Conservation (phyloP, 2,888 invertebrate species). For the Parnassius smintheus region DNA sequence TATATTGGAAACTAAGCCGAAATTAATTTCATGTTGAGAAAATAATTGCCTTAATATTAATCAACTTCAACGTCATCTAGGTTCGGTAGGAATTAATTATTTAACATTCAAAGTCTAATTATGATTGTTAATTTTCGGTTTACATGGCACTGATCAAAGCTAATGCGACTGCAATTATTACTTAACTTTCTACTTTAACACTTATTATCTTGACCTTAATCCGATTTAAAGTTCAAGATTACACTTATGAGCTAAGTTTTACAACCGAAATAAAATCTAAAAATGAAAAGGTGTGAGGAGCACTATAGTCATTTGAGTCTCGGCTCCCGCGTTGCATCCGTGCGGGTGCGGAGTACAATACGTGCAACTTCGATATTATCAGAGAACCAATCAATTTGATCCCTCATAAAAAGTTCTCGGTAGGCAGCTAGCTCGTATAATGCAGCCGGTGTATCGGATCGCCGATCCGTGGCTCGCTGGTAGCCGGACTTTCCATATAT, state of each 20-base stretch:
- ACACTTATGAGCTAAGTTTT: slow-evolving; percentile 23
- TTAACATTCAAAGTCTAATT: too few relatives aligned
- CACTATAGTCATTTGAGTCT: slow-evolving; percentile 25
- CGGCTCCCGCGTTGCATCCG: slow-evolving; percentile 9
- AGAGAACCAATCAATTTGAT: slow-evolving; percentile 79
- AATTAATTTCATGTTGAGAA: slow-evolving; percentile 5
- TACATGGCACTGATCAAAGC: slow-evolving; percentile 4
- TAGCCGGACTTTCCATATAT: slow-evolving; percentile 78
- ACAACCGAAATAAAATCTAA: slow-evolving; percentile 22
- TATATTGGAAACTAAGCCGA: slow-evolving; percentile 27
- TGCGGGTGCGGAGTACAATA: slow-evolving; percentile 48
- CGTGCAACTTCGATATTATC: slow-evolving; percentile 72
- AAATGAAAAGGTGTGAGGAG: slow-evolving; percentile 59
- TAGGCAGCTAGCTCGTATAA: slow-evolving; percentile 69
- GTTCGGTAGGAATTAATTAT: not conserved
- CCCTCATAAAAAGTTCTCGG: slow-evolving; percentile 79
- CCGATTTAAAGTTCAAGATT: slow-evolving; percentile 21
- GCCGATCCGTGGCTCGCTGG: slow-evolving; percentile 69
- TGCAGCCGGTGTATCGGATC: slow-evolving; percentile 64
- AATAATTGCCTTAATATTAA: not conserved
- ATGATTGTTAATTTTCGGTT: not conserved
- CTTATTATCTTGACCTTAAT: slow-evolving; percentile 19
- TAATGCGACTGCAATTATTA: slow-evolving; percentile 20
- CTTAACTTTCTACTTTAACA: slow-evolving; percentile 21
- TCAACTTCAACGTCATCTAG: not conserved